phyloP scores from a whole-genome alignment of 2,888 invertebrate genomes.

The Periphyllus acericola region DNA sequence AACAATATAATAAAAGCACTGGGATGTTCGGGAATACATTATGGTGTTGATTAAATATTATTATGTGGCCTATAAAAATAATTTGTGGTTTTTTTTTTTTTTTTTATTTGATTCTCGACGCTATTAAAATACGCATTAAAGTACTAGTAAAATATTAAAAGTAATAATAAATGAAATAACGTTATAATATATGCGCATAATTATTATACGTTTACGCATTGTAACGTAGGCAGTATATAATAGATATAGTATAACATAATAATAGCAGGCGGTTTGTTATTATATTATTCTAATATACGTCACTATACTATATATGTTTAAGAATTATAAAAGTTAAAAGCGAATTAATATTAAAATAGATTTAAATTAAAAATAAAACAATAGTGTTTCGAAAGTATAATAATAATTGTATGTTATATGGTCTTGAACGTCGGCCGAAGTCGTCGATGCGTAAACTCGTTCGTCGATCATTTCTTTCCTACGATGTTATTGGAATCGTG shows the following conservation, averaged over 20 bases:
- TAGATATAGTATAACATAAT: background rate
- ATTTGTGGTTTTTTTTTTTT: background rate
- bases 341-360: background rate
- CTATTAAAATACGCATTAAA: background rate
- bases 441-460: background rate
- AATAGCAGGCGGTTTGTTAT: background rate
- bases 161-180: background rate
- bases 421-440: background rate
- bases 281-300: background rate
- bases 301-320: background rate
- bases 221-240: background rate
- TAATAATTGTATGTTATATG: background rate
- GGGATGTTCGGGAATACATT: background rate
- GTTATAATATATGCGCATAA: background rate
- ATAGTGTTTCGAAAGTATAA: background rate
- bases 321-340: conserved; percentile 12
- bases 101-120: background rate
- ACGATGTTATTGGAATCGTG: background rate
- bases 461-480: background rate
- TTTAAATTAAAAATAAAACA: conserved; percentile 4
- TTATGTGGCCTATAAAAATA: background rate
- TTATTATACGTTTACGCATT: background rate
- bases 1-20: background rate
- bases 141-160: background rate
- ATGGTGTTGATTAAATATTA: background rate